Base-by-base conservation (phyloP, 1,140 invertebrate species). In the Hyles euphorbiae region DNA sequence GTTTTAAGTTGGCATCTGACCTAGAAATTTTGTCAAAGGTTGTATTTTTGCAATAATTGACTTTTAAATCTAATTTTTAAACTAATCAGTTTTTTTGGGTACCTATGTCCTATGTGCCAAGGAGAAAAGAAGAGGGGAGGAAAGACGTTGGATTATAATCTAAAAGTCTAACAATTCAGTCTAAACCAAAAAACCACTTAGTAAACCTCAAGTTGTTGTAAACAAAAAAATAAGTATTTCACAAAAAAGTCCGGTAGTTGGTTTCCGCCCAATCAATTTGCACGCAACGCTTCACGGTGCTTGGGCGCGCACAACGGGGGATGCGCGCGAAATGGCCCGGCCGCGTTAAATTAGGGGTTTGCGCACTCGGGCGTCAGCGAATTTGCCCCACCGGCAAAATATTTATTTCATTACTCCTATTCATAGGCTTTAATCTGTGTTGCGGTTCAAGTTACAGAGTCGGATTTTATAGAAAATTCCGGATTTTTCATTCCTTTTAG, bases 321-420 rank as follows among this genome's bases (percentile, higher is more conserved):
- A 72, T 83, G 36, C 84, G 83, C 78, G 72, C 74, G 80, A 83
- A 83, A 87, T 77, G 80, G 73, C 82, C 61, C 72, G 73, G 72
- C 63, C 58, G 64, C 69, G 65, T 62, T 70, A 79, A 82, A 83
- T 82, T 80, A 75, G 74, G 82, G 82, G 78, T 76, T 84, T 72
- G 80, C 63, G 71, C 79, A 74, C 36, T 65, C 81, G 67, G 70
- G 72, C 83, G 84, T 84, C 71, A 78, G 69, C 74, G 76, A 81
- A 79, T 79, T 77, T 81, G 78, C 81, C 75, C 80, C 76, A 82
- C 81, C 83, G 83, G 81, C 82, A 76, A 85, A 87, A 87, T 87
- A 84, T 87, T 87, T 87, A 86, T 87, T 87, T 87, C 84, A 87
- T 87, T 87, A 87, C 78, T 86, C 76, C 81, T 83, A 87, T 87